Conservation (phyloP, 1,140 invertebrate genomes). For the Ericerus pela region DNA sequence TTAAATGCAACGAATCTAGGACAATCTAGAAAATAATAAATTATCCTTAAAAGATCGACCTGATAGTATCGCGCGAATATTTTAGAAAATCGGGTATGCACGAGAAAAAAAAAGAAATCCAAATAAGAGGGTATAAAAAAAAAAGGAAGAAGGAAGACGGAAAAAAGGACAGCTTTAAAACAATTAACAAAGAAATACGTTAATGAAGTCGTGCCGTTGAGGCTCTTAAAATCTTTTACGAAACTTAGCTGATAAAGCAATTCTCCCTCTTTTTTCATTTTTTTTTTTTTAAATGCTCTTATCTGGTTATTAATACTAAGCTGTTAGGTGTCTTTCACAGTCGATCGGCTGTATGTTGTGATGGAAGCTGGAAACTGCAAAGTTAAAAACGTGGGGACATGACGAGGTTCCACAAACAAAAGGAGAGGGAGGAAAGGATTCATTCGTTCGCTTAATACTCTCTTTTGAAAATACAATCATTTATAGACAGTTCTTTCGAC, state of each 20-base stretch:
- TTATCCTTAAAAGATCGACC: too few relatives aligned
- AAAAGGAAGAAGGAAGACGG: not conserved
- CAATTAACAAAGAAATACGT: slow-evolving; percentile 8
- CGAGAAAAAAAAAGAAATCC: too few relatives aligned
- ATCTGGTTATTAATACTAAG: slow-evolving; percentile 11
- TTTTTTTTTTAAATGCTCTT: slow-evolving; percentile 12
- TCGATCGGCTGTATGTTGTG: not conserved
- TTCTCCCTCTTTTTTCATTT: too few relatives aligned
- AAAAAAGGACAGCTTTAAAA: slow-evolving; percentile 7
- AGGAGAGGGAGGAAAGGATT: not conserved
- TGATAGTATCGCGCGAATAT: too few relatives aligned
- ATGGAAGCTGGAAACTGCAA: too few relatives aligned
- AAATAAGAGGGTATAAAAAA: not conserved
- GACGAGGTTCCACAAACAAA: too few relatives aligned
- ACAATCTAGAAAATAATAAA: too few relatives aligned
- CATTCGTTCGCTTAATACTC: slow-evolving; percentile 9
- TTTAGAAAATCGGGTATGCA: too few relatives aligned
- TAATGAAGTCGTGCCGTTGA: slow-evolving; percentile 1
- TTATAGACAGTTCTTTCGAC: too few relatives aligned
- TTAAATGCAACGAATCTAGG: too few relatives aligned
- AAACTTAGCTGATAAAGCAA: slow-evolving; percentile 8
- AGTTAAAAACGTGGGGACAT: too few relatives aligned
- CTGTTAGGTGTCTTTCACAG: too few relatives aligned
- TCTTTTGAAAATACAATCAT: slow-evolving; percentile 11
- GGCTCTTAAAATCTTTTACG: slow-evolving; percentile 10